A percentile compares a stretch with the other conserved stretches of the same genome.
phyloP scores from a whole-genome alignment of 2,797 vertebrate species.

The Lophius americanus region DNA sequence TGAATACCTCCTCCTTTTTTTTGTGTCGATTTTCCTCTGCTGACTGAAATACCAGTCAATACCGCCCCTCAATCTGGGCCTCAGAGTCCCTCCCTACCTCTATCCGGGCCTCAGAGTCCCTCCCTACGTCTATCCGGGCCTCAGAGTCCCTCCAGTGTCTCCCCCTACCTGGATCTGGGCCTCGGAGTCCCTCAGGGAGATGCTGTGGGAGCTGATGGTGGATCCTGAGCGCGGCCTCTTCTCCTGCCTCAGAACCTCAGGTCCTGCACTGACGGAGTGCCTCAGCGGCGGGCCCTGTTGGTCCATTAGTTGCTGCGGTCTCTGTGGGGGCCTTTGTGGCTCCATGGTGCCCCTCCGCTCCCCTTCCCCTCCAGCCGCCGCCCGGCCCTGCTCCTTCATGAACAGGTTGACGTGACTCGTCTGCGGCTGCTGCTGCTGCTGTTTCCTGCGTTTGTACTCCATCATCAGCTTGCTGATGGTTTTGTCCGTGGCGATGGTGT shows the following conservation, averaged over 20 bases:
- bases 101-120: no score
- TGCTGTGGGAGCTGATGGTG: constrained; percentile 89
- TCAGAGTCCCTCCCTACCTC: no score
- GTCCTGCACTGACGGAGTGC: constrained; percentile 94
- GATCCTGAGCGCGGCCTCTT: constrained; percentile 92
- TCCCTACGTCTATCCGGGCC: no score
- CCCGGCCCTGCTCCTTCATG: constrained; percentile 82
- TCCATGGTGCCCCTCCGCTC: constrained; percentile 80
- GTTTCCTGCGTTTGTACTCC: constrained; percentile 94
- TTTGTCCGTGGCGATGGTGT: constrained; percentile 93
- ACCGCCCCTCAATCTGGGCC: no score
- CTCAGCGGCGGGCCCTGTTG: constrained; percentile 87
- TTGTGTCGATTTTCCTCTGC: no score
- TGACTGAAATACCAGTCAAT: no score
- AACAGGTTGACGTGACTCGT: constrained; percentile 86
- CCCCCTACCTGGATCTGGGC: constrained; percentile 92
- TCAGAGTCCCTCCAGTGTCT: no score
- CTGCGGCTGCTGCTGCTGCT: constrained; percentile 88
- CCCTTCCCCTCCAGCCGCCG: constrained; percentile 69
- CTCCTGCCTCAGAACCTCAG: constrained; percentile 92
- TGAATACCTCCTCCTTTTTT: no score
- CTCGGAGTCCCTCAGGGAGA: constrained; percentile 89
- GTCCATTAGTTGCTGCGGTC: constrained; percentile 92
- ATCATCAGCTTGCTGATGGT: constrained; percentile 94
- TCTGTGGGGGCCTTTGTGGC: constrained; percentile 83